These are phyloP conservation scores for Mesochorus sp. DNA, from an alignment of 2,888 invertebrate genomes.

Conservation along the genomic window DNA sequence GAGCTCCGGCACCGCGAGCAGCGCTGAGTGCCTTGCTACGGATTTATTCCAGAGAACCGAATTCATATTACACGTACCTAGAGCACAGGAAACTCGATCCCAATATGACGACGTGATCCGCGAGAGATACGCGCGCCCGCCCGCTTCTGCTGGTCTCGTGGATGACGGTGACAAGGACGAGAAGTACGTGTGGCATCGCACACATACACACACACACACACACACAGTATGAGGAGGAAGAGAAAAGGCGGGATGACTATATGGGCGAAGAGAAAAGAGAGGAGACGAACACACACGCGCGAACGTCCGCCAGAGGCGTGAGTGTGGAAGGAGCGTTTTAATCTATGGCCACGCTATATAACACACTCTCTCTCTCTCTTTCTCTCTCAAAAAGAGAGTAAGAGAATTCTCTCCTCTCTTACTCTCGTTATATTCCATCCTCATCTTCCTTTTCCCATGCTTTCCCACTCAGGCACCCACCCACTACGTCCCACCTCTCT, in stretches of 20 bases:
- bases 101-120: slow-evolving; percentile 74
- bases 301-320: slow-evolving; percentile 74
- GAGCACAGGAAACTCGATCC: slow-evolving; percentile 72
- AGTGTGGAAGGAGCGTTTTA: slow-evolving; percentile 81
- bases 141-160: too few relatives aligned
- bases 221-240: too few relatives aligned
- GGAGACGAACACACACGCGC: slow-evolving; percentile 65
- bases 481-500: slow-evolving; percentile 66
- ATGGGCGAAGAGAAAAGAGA: slow-evolving; percentile 51
- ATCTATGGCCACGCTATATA: slow-evolving; percentile 77
- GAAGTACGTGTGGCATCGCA: slow-evolving; percentile 2
- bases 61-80: slow-evolving; percentile 62
- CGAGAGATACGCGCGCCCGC: slow-evolving; percentile 69
- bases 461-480: slow-evolving; percentile 58
- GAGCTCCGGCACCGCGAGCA: slow-evolving; percentile 41
- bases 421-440: slow-evolving; percentile 31
- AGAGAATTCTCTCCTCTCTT: slow-evolving; percentile 34
- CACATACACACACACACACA: too few relatives aligned
- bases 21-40: slow-evolving; percentile 52
- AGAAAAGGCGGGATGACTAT: neutral
- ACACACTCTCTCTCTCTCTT: slow-evolving; percentile 53
- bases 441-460: slow-evolving; percentile 46
- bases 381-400: slow-evolving; percentile 49
- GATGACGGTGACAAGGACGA: slow-evolving; percentile 64
- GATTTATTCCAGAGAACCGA: slow-evolving; percentile 51